Evolutionary conservation across 2,888 invertebrate genomes (phyloP).

Genomic region (Achlya flavicornis): DNA sequence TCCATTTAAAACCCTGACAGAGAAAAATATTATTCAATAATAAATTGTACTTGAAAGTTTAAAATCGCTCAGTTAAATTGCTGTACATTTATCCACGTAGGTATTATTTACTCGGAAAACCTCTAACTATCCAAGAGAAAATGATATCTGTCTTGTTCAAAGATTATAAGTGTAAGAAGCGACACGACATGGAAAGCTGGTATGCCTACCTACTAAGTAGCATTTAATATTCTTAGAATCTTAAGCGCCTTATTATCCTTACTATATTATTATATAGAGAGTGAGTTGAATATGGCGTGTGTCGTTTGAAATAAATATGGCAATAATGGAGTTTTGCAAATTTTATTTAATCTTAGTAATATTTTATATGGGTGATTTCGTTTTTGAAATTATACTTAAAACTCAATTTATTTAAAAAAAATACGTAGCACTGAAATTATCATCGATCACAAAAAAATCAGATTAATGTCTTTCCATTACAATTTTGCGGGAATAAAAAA

Average conservation of each 20-base stretch:
- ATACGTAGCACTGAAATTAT: too few relatives aligned
- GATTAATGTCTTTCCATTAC: too few relatives aligned
- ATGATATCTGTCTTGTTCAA: conserved; percentile 20
- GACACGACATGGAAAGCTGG: background rate
- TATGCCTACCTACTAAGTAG: background rate
- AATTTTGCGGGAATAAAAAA: too few relatives aligned
- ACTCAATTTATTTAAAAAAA: too few relatives aligned
- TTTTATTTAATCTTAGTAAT: too few relatives aligned
- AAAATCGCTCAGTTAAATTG: conserved; percentile 19
- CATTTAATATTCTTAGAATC: background rate
- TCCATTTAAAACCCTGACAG: background rate
- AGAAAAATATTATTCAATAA: conserved; percentile 4
- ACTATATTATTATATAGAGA: too few relatives aligned
- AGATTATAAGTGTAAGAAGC: conserved; percentile 1
- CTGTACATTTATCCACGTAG: conserved; percentile 21
- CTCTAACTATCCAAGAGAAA: conserved; percentile 17
- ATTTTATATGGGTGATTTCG: too few relatives aligned
- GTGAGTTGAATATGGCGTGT: too few relatives aligned
- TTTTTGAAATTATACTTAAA: too few relatives aligned
- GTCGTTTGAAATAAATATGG: too few relatives aligned
- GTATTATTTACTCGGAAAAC: conserved; percentile 14
- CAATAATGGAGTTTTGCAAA: too few relatives aligned
- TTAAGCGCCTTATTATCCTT: background rate
- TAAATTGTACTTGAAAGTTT: conserved; percentile 9
- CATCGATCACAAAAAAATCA: too few relatives aligned